A percentile compares a stretch with the other conserved stretches of the same genome.
Conservation (phyloP, 1,140 invertebrate genomes). For the Drosophila pseudoobscura region DNA sequence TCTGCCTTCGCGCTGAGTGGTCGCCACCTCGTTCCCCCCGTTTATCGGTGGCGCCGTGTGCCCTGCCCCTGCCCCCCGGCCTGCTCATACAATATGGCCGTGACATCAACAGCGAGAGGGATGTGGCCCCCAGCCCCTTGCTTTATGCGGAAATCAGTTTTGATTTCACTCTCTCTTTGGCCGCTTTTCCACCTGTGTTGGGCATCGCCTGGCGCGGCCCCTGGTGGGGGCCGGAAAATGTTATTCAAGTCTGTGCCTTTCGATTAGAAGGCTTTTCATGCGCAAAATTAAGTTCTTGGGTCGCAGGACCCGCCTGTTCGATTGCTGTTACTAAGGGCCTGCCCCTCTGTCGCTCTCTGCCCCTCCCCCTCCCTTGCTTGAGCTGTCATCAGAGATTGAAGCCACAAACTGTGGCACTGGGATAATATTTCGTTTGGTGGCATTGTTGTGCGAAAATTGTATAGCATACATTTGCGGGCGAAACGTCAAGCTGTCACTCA, state of each 20-base stretch:
- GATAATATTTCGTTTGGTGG: constrained; percentile 15
- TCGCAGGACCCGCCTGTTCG: not conserved
- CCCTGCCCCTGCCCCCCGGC: not conserved
- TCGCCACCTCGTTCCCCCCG: no score
- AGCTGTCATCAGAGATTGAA: constrained; percentile 27
- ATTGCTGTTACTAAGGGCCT: constrained; percentile 5
- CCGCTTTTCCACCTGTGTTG: constrained; percentile 12
- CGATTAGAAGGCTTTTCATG: constrained; percentile 65
- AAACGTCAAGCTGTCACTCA: constrained; percentile 36
- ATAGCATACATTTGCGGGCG: constrained; percentile 57
- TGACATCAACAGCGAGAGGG: constrained; percentile 31
- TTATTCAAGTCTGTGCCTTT: constrained; percentile 23
- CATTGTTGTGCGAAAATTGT: constrained; percentile 42
- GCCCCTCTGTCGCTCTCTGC: not conserved
- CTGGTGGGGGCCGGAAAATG: constrained; percentile 29
- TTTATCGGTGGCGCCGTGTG: no score
- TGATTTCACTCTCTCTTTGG: constrained; percentile 32
- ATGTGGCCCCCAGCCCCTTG: not conserved
- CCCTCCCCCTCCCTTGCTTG: no score
- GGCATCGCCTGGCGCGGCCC: not conserved
- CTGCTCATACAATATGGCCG: constrained; percentile 14
- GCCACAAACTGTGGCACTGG: constrained; percentile 36
- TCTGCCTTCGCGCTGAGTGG: no score
- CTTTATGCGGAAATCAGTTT: constrained; percentile 49
- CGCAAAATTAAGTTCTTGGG: constrained; percentile 50